phyloP scores from a whole-genome alignment of 1,140 invertebrate species.

The Marisa cornuarietis region DNA sequence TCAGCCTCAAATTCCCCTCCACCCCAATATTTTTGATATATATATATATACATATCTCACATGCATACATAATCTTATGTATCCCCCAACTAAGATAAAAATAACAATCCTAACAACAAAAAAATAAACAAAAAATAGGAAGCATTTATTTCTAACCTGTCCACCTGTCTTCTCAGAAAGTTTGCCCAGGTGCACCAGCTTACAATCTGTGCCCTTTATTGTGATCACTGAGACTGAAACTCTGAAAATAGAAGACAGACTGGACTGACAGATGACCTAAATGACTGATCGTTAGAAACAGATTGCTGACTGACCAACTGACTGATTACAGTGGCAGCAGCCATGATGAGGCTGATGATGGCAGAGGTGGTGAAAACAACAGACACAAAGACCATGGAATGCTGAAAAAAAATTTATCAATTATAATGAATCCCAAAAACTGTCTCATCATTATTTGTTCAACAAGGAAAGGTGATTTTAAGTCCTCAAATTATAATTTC shows the following conservation, averaged over 20 bases:
- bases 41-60: constrained; percentile 36
- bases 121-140: too few relatives aligned
- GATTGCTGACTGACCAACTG: too few relatives aligned
- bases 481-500: too few relatives aligned
- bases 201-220: constrained; percentile 63
- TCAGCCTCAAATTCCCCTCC: neutral
- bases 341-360: too few relatives aligned
- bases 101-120: neutral
- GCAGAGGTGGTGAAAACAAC: too few relatives aligned
- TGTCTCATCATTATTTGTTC: too few relatives aligned
- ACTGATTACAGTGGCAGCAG: too few relatives aligned
- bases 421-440: too few relatives aligned
- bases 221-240: constrained; percentile 62
- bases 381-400: too few relatives aligned
- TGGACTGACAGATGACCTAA: neutral
- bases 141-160: constrained; percentile 45
- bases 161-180: constrained; percentile 61
- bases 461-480: too few relatives aligned
- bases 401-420: too few relatives aligned
- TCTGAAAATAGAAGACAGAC: constrained; percentile 39
- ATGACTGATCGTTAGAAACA: too few relatives aligned
- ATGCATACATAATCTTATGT: constrained; percentile 59
- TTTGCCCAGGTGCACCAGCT: constrained; percentile 60
- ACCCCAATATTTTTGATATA: neutral
- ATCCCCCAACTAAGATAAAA: constrained; percentile 19